phyloP scores from a whole-genome alignment of 2,888 invertebrate species.

The Oegoconia quadripuncta region DNA sequence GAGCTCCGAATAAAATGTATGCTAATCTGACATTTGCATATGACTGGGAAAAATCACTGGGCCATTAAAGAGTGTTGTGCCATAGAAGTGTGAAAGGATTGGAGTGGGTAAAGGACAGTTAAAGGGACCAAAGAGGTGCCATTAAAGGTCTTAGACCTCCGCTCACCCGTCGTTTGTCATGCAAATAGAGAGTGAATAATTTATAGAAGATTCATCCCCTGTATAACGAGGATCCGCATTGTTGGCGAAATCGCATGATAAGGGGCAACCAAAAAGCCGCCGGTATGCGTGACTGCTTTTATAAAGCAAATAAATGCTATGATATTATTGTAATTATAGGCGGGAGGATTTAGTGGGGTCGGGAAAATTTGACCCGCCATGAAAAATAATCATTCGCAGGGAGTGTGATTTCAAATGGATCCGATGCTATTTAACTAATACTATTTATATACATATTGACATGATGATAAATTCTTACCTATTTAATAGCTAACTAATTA shows the following conservation, averaged over 20 bases:
- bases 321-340: slow-evolving; percentile 6
- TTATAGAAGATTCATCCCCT: slow-evolving; percentile 63
- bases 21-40: slow-evolving; percentile 66
- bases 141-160: slow-evolving; percentile 65
- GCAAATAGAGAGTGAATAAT: slow-evolving; percentile 74
- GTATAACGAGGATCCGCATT: slow-evolving; percentile 52
- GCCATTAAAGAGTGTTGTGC: slow-evolving; percentile 58
- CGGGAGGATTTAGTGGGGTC: not conserved
- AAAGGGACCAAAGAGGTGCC: slow-evolving; percentile 50
- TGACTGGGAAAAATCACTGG: slow-evolving; percentile 67
- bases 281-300: slow-evolving; percentile 15
- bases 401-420: too few relatives aligned
- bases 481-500: too few relatives aligned
- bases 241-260: slow-evolving; percentile 49
- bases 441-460: too few relatives aligned
- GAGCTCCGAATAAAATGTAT: slow-evolving; percentile 56
- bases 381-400: too few relatives aligned
- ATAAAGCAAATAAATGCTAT: slow-evolving; percentile 8
- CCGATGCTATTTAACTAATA: too few relatives aligned
- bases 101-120: slow-evolving; percentile 29
- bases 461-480: too few relatives aligned
- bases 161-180: slow-evolving; percentile 66
- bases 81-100: slow-evolving; percentile 45
- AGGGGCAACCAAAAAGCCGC: slow-evolving; percentile 21
- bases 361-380: too few relatives aligned